Percentiles rank a stretch among this genome's conserved stretches.
phyloP scores from a whole-genome alignment of 2,888 invertebrate species.

The Campaea margaritaria region DNA sequence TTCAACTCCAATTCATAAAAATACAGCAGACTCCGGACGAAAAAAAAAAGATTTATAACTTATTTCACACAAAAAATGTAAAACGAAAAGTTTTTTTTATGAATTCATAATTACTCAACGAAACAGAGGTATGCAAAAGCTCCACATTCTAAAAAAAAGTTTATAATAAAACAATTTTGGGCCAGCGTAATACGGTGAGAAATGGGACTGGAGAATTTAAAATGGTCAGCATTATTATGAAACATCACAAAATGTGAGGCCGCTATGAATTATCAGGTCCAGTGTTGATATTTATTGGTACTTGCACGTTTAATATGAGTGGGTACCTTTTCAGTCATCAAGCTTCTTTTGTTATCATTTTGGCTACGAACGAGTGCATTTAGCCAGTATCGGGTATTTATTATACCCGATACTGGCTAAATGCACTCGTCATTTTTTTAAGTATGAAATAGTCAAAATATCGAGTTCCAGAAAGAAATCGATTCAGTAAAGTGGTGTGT shows the following conservation, averaged over 20 bases:
- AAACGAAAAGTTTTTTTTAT: slow-evolving; percentile 59
- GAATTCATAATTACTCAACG: slow-evolving; percentile 71
- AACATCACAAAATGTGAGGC: slow-evolving; percentile 49
- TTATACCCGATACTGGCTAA: too few species aligned
- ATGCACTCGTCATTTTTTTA: too few species aligned
- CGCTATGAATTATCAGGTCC: slow-evolving; percentile 18
- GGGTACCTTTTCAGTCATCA: too few species aligned
- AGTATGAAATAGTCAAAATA: too few species aligned
- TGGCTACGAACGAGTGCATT: too few species aligned
- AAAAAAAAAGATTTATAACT: slow-evolving; percentile 31
- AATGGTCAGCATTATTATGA: slow-evolving; percentile 63
- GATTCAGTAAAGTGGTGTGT: too few species aligned
- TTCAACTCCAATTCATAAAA: neutral
- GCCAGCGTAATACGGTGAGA: slow-evolving; percentile 67
- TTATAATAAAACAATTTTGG: slow-evolving; percentile 74
- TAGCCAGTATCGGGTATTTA: too few species aligned
- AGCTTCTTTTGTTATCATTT: too few species aligned
- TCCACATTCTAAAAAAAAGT: slow-evolving; percentile 71
- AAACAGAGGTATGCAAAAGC: slow-evolving; percentile 56
- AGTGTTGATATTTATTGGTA: neutral
- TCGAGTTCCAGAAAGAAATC: too few species aligned
- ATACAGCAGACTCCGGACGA: neutral
- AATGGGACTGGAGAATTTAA: slow-evolving; percentile 70
- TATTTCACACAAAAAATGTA: slow-evolving; percentile 54
- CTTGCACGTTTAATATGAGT: neutral